phyloP scores from a whole-genome alignment of 1,140 invertebrate species.

The Apis mellifera region Amel_HAv3.1 CM009939.2:10687001-10687500 shows the following conservation, averaged over 20 bases:
- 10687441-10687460: background rate
- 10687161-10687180: background rate
- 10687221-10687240: background rate
- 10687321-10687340: background rate
- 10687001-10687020: conserved; percentile 82
- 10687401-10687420: background rate
- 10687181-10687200: background rate
- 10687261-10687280: background rate
- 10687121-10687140: conserved; percentile 21
- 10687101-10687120: conserved; percentile 63
- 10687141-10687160: background rate
- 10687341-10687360: background rate
- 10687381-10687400: background rate
- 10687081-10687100: conserved; percentile 75
- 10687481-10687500: background rate
- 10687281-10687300: background rate
- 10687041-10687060: conserved; percentile 81
- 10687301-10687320: background rate
- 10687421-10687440: background rate
- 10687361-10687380: background rate
- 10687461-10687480: conserved; percentile 18
- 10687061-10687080: conserved; percentile 80
- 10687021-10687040: conserved; percentile 83
- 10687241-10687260: background rate
- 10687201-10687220: background rate